These are phyloP conservation scores for Microcebus griseorufus DNA, from an alignment of 2,113 vertebrate genomes.

Conservation along the genomic window DNA sequence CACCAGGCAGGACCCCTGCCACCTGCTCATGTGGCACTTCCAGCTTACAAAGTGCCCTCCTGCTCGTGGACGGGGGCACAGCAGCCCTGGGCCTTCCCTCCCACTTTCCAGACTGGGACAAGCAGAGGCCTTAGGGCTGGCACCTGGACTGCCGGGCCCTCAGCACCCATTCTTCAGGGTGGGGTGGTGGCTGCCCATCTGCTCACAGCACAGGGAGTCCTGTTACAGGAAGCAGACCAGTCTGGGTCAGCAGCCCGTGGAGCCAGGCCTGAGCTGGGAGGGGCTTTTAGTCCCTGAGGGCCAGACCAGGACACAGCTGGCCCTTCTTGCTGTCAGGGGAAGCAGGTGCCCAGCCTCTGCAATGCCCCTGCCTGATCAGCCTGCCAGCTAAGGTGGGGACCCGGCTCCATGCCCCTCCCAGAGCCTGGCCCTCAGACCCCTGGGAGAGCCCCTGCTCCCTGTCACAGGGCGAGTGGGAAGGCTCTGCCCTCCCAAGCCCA, in stretches of 20 bases:
- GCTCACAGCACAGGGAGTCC: not conserved
- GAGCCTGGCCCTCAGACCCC: not conserved
- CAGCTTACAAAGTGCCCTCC: not conserved
- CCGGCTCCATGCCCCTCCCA: not conserved
- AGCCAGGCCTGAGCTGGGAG: not conserved
- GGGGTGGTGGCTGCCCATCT: not conserved
- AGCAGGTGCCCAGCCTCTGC: not conserved
- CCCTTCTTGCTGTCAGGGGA: not conserved
- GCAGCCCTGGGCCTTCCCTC: not conserved
- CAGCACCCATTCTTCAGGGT: not conserved
- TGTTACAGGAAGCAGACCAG: not conserved
- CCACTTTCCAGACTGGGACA: not conserved
- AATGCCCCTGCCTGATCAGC: no score
- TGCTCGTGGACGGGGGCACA: not conserved
- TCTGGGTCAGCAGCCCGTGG: not conserved
- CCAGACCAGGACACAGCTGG: not conserved
- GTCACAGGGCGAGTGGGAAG: not conserved
- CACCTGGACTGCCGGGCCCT: not conserved
- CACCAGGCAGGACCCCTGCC: not conserved
- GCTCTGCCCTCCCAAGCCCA: not conserved
- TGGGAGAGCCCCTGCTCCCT: not conserved
- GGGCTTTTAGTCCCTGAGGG: not conserved
- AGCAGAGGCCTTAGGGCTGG: not conserved
- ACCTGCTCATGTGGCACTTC: not conserved
- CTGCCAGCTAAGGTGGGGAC: not conserved